Evolutionary conservation across 2,888 invertebrate species (phyloP).

Genomic region (Apodemia duryi): DNA sequence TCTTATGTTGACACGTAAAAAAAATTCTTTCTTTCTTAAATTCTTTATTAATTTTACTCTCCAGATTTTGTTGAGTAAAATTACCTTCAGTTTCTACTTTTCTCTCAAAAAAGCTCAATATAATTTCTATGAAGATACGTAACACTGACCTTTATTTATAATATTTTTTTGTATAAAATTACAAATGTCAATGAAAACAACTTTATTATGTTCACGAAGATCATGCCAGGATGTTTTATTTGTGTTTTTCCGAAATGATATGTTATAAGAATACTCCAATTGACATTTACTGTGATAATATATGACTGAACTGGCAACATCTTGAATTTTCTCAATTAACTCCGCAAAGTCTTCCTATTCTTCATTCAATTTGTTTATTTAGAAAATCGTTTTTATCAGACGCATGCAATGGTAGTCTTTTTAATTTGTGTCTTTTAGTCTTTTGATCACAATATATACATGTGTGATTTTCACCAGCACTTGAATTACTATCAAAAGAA

Average conservation of each 20-base stretch:
- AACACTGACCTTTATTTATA: too few relatives aligned
- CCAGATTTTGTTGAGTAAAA: too few relatives aligned
- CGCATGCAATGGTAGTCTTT: background rate
- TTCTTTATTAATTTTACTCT: too few relatives aligned
- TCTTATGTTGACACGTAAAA: background rate
- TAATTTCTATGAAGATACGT: too few relatives aligned
- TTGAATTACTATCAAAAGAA: too few relatives aligned
- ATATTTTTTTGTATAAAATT: too few relatives aligned
- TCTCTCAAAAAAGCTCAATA: background rate
- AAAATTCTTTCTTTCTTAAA: too few relatives aligned
- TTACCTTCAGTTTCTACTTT: too few relatives aligned
- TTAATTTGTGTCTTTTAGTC: slow-evolving; percentile 5
- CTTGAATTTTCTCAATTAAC: background rate
- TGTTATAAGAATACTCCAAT: background rate
- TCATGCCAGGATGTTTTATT: background rate
- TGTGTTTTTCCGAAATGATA: background rate
- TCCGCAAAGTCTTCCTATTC: background rate
- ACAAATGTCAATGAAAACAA: background rate
- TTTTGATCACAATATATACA: background rate
- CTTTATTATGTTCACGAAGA: background rate
- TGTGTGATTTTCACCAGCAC: too few relatives aligned
- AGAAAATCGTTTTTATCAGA: background rate
- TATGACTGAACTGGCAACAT: background rate
- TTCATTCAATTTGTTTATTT: background rate
- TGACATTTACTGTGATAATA: background rate